These are phyloP conservation scores for Ophioderma brevispina DNA, from an alignment of 35 echinoderm and acorn worm genomes.

Conservation along the genomic window DNA sequence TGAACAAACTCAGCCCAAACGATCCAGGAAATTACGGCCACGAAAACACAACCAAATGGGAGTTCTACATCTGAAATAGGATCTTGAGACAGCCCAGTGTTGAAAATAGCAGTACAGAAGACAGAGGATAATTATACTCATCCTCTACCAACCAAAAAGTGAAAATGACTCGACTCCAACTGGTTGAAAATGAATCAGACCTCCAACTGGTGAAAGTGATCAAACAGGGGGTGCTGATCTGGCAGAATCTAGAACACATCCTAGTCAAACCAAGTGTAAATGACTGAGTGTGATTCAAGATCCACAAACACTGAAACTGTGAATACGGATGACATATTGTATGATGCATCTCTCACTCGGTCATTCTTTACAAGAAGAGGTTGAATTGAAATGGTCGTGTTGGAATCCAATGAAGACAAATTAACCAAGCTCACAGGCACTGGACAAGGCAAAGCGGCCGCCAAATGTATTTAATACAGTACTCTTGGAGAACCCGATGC, in stretches of 20 bases:
- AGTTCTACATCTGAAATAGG: background rate
- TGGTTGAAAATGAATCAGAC: background rate
- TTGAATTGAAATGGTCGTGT: background rate
- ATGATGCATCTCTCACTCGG: no score
- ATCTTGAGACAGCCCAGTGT: background rate
- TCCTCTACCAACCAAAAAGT: background rate
- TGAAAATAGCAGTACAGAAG: constrained; percentile 20
- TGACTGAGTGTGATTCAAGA: background rate
- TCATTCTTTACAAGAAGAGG: no score
- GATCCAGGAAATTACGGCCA: background rate
- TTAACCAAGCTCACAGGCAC: background rate
- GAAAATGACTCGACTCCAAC: no score
- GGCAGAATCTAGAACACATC: no score
- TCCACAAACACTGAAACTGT: background rate
- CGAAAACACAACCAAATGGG: no score
- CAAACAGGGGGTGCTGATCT: no score
- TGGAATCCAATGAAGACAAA: background rate
- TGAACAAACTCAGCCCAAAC: background rate
- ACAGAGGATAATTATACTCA: background rate
- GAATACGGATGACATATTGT: background rate
- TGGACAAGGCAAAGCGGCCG: background rate
- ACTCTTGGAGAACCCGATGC: constrained; percentile 9
- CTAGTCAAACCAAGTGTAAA: background rate
- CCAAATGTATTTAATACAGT: constrained; percentile 33
- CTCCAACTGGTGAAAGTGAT: background rate